Conservation (phyloP, 92 coral and sea anemone species). For the Epizoanthus scotinus region DNA sequence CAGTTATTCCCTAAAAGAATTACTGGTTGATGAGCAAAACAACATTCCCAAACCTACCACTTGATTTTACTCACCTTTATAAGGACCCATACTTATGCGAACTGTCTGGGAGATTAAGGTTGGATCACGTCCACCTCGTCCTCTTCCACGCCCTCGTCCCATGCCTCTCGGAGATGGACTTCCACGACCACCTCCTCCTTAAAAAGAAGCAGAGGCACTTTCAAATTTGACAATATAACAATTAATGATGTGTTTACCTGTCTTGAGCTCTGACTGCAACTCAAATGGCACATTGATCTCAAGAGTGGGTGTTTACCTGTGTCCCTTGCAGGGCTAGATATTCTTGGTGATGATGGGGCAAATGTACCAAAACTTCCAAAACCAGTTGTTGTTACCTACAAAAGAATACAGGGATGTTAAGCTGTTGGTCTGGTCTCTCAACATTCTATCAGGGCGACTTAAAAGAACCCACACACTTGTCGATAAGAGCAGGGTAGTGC, state of each 20-base stretch:
- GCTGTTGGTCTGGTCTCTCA: too few relatives aligned
- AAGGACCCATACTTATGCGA: slow-evolving; percentile 95
- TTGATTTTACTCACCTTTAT: slow-evolving; percentile 75
- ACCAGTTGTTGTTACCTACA: slow-evolving; percentile 72
- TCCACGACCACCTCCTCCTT: slow-evolving; percentile 76
- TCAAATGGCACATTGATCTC: too few relatives aligned
- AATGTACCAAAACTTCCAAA: slow-evolving; percentile 89
- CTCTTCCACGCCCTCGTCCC: slow-evolving; percentile 96
- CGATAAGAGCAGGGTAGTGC: too few relatives aligned
- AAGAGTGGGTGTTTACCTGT: slow-evolving; percentile 50
- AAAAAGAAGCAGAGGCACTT: background rate
- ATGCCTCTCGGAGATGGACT: slow-evolving; percentile 69
- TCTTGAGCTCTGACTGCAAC: too few relatives aligned
- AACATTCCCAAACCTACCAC: background rate
- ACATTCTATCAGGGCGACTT: too few relatives aligned
- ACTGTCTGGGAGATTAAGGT: slow-evolving; percentile 91
- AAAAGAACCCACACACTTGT: too few relatives aligned
- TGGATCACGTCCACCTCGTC: slow-evolving; percentile 87
- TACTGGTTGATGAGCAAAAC: background rate
- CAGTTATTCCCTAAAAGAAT: background rate
- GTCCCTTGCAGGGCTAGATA: slow-evolving; percentile 96
- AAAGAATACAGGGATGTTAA: too few relatives aligned
- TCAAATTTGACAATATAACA: too few relatives aligned
- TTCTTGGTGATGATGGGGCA: slow-evolving; percentile 95
- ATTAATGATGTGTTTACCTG: too few relatives aligned